A percentile compares a stretch with the other conserved stretches of the same genome.
Conservation (phyloP, 2,888 invertebrate species). For the Listrodromus nycthemerus region DNA sequence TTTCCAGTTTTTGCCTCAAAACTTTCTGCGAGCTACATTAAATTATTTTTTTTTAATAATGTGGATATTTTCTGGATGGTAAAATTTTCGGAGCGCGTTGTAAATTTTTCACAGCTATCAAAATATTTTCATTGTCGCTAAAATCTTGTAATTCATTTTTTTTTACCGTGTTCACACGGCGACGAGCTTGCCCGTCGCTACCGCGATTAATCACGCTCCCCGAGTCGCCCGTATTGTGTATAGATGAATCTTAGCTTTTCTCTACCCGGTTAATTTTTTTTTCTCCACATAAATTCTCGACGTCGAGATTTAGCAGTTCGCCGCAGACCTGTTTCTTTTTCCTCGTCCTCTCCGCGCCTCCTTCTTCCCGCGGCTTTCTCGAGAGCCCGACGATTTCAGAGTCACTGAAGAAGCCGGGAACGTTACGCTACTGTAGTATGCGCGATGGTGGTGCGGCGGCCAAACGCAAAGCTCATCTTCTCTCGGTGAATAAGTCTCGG, state of each 20-base stretch:
- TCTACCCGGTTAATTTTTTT: constrained; percentile 12
- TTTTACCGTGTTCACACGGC: not conserved
- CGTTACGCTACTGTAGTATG: constrained; percentile 46
- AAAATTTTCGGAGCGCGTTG: not conserved
- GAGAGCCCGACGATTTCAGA: constrained; percentile 34
- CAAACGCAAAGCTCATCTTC: constrained; percentile 50
- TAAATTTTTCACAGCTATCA: not conserved
- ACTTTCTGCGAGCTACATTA: not conserved
- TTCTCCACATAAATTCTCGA: constrained; percentile 26
- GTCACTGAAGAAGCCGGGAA: constrained; percentile 51
- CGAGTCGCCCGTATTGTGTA: constrained; percentile 24
- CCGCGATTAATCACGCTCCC: constrained; percentile 11
- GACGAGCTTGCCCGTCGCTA: not conserved
- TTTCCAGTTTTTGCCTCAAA: too few relatives aligned
- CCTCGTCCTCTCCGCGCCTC: constrained; percentile 7
- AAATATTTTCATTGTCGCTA: not conserved
- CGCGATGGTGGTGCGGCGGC: constrained; percentile 34
- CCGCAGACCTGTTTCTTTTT: constrained; percentile 58
- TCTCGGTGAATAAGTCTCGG: not conserved
- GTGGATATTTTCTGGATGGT: not conserved
- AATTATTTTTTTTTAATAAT: not conserved
- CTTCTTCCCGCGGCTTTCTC: constrained; percentile 46
- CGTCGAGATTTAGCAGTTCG: constrained; percentile 50
- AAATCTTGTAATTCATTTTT: not conserved
- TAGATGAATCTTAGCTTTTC: constrained; percentile 29